phyloP scores from a whole-genome alignment of 2,797 vertebrate species.

The Helostoma temminkii region DNA sequence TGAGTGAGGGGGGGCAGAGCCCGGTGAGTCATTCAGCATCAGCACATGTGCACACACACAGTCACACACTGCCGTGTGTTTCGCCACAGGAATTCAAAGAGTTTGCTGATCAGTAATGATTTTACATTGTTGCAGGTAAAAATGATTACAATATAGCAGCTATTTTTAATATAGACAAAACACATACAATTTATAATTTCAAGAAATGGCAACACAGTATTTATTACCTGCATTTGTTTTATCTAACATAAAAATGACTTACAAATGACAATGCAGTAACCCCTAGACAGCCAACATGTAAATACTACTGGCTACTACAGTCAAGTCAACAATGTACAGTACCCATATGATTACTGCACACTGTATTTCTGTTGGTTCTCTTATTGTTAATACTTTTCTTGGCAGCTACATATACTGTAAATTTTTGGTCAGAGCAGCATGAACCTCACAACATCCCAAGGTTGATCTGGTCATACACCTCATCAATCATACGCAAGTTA shows the following conservation, averaged over 20 bases:
- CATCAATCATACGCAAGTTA: conserved; percentile 50
- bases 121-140: conserved; percentile 6
- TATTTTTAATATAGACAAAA: background rate
- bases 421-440: conserved; percentile 3
- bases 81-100: conserved; percentile 22
- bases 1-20: conserved; percentile 95
- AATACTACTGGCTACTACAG: background rate
- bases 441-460: conserved; percentile 11
- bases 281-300: background rate
- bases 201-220: background rate
- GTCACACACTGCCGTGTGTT: conserved; percentile 15
- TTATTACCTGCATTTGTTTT: background rate
- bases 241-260: background rate
- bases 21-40: conserved; percentile 84
- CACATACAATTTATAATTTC: background rate
- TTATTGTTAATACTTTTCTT: conserved; percentile 19
- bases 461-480: conserved; percentile 54
- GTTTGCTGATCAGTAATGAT: conserved; percentile 30
- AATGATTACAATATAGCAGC: background rate
- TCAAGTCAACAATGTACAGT: background rate
- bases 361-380: background rate
- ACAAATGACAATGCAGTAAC: conserved; percentile 1
- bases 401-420: conserved; percentile 9
- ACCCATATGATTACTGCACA: background rate
- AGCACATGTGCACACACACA: conserved; percentile 10